A percentile compares a stretch with the other conserved stretches of the same genome.
phyloP scores from a whole-genome alignment of 2,888 invertebrate genomes.

The Maniola hyperantus region DNA sequence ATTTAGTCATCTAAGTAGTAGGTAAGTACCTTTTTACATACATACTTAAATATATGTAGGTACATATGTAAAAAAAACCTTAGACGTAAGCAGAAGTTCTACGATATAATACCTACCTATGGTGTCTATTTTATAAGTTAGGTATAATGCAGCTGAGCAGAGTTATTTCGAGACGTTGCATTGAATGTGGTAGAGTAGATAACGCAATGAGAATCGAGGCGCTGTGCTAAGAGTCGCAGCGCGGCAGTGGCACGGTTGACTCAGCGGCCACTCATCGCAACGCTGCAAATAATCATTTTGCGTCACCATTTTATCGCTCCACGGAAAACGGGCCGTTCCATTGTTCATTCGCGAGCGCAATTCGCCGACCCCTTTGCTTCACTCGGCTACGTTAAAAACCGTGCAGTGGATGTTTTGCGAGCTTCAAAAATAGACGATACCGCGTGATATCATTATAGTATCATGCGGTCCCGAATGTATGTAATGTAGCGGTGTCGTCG shows the following conservation, averaged over 20 bases:
- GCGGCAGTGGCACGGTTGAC: conserved; percentile 59
- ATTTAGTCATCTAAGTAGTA: background rate
- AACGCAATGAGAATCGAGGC: conserved; percentile 38
- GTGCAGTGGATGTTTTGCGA: conserved; percentile 20
- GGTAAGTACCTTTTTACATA: background rate
- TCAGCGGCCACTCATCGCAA: conserved; percentile 79
- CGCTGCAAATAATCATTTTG: conserved; percentile 81
- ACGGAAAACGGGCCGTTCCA: conserved; percentile 69
- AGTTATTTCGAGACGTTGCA: conserved; percentile 37
- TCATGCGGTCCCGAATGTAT: conserved; percentile 65
- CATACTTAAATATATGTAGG: too few species aligned
- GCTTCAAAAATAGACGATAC: conserved; percentile 65
- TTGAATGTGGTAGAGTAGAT: conserved; percentile 27
- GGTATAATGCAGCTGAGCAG: conserved; percentile 2
- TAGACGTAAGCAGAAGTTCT: background rate
- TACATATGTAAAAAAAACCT: too few species aligned
- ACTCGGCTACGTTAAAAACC: conserved; percentile 44
- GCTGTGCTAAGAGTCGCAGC: conserved; percentile 34
- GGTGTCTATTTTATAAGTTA: background rate
- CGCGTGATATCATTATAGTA: conserved; percentile 54
- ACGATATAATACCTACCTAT: background rate
- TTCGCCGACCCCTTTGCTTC: conserved; percentile 46
- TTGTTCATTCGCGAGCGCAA: conserved; percentile 57
- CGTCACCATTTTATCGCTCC: conserved; percentile 78
- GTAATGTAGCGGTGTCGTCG: conserved; percentile 70